These are phyloP conservation scores for Caretta caretta DNA, from an alignment of 2,113 vertebrate species.

Conservation along the genomic window DNA sequence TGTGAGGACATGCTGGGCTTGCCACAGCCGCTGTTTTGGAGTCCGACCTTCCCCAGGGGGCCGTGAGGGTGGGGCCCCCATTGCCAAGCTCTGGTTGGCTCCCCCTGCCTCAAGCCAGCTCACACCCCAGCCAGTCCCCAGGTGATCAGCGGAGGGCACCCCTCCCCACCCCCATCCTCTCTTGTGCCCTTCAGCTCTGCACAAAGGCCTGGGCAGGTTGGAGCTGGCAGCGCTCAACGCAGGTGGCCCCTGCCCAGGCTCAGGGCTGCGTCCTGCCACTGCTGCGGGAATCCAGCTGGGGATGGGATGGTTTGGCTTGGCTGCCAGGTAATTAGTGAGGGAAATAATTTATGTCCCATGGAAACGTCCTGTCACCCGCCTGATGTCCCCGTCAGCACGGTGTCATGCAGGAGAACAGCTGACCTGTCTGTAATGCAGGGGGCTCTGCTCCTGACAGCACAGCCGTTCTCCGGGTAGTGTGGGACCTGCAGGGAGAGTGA, in stretches of 20 bases:
- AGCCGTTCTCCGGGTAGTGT: background rate
- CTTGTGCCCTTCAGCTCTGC: background rate
- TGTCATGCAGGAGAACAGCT: conserved; percentile 15
- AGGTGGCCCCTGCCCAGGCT: background rate
- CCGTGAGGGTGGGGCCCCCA: too few relatives aligned
- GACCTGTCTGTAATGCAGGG: background rate
- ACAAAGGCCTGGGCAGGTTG: background rate
- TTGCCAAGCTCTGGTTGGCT: background rate
- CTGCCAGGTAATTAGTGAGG: conserved; percentile 8
- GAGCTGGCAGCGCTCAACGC: background rate
- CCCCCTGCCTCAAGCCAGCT: background rate
- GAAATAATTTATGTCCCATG: background rate
- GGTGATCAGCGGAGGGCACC: background rate
- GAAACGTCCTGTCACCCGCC: conserved; percentile 3
- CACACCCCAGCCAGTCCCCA: background rate
- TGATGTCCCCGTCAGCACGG: background rate
- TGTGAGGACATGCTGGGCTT: background rate
- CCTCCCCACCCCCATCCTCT: background rate
- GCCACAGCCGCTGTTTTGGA: background rate
- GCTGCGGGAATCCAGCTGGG: background rate
- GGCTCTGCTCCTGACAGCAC: background rate
- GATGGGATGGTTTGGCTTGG: background rate
- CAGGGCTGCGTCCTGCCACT: background rate
- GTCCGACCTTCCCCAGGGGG: background rate
- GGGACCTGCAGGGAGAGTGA: background rate